These are phyloP conservation scores for Spilosoma lubricipeda DNA, from an alignment of 2,888 invertebrate genomes.

Conservation along the genomic window DNA sequence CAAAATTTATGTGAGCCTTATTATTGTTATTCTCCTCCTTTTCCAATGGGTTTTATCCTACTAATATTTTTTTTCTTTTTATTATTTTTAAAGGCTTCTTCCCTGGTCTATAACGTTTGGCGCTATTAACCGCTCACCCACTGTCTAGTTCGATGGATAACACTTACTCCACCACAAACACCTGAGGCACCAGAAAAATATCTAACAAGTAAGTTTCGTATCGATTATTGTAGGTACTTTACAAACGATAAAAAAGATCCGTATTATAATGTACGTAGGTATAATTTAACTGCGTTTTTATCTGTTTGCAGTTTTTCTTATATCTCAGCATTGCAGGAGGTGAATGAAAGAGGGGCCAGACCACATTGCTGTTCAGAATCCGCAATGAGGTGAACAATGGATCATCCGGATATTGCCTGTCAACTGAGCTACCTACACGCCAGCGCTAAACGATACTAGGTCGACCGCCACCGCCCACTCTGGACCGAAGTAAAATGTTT, in stretches of 20 bases:
- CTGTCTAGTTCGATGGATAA: too few relatives aligned
- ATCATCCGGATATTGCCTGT: slow-evolving; percentile 85
- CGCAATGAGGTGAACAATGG: slow-evolving; percentile 84
- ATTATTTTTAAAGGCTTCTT: too few relatives aligned
- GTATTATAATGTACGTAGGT: slow-evolving; percentile 11
- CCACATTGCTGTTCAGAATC: slow-evolving; percentile 73
- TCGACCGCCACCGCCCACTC: slow-evolving; percentile 43
- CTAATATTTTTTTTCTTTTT: too few relatives aligned
- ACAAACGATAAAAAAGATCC: background rate
- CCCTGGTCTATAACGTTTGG: too few relatives aligned
- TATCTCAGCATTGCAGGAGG: slow-evolving; percentile 55
- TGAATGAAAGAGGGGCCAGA: slow-evolving; percentile 64
- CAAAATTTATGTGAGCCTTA: too few relatives aligned
- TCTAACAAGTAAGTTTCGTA: background rate
- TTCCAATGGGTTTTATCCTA: too few relatives aligned
- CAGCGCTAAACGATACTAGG: slow-evolving; percentile 60
- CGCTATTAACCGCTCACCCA: too few relatives aligned
- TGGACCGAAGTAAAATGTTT: slow-evolving; percentile 51
- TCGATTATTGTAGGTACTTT: background rate
- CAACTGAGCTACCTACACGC: slow-evolving; percentile 71
- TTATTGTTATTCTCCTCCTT: too few relatives aligned
- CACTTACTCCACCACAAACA: too few relatives aligned
- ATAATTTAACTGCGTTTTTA: slow-evolving; percentile 59
- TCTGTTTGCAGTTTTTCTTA: slow-evolving; percentile 66
- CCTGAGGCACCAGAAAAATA: too few relatives aligned